Percentiles rank a stretch among this genome's conserved stretches.
phyloP scores from a whole-genome alignment of 53 echinoderm and acorn worm genomes.

The Actinopyga echinites region DNA sequence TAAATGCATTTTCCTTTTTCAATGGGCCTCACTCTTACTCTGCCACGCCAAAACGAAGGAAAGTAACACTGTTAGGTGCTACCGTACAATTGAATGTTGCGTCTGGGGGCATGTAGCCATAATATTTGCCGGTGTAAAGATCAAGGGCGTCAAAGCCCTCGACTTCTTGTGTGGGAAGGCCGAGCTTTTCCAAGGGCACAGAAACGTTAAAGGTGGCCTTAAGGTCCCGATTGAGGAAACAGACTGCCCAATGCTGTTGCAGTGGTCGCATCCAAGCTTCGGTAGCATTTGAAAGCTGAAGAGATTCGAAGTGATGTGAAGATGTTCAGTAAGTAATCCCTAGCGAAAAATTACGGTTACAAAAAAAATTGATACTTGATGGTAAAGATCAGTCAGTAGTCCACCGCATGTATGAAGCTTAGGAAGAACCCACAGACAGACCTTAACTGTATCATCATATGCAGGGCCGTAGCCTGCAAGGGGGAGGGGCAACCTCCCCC shows the following conservation, averaged over 20 bases:
- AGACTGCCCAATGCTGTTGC: constrained; percentile 43
- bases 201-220: constrained; percentile 31
- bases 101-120: constrained; percentile 62
- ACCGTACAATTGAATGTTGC: constrained; percentile 46
- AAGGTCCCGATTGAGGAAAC: constrained; percentile 50
- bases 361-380: no score
- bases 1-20: not conserved
- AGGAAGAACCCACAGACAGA: no score
- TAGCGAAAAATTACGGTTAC: no score
- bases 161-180: constrained; percentile 51
- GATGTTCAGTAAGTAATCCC: not conserved
- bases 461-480: no score
- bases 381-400: no score
- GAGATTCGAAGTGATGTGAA: not conserved
- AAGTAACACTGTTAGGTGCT: constrained; percentile 43
- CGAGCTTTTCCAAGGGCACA: constrained; percentile 49
- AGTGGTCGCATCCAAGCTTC: constrained; percentile 20
- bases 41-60: constrained; percentile 53
- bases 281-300: not conserved
- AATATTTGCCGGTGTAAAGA: constrained; percentile 53
- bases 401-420: no score
- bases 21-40: not conserved
- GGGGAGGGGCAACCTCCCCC: no score
- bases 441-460: no score
- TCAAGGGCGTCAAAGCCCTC: constrained; percentile 61